Percentiles rank a stretch among this genome's conserved stretches.
Conservation (phyloP, 2,797 vertebrate genomes). For the Ptychadena robeensis region DNA sequence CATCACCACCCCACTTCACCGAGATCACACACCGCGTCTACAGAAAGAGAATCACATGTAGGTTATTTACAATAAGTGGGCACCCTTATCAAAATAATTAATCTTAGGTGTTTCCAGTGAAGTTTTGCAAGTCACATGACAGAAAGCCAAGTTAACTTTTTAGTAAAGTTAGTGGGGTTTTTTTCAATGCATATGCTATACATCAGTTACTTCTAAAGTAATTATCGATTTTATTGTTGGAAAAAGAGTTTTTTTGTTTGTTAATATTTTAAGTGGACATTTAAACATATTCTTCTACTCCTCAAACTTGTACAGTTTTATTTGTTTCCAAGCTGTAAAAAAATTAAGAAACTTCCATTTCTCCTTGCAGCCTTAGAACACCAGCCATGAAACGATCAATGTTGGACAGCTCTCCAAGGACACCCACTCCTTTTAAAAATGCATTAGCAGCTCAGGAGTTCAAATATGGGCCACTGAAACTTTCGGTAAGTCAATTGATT, state of each 20-base stretch:
- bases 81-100: too few relatives aligned
- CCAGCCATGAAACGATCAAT: conserved; percentile 91
- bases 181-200: too few relatives aligned
- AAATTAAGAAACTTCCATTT: background rate
- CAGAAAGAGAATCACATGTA: conserved; percentile 93
- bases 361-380: conserved; percentile 85
- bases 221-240: too few relatives aligned
- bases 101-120: too few relatives aligned
- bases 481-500: conserved; percentile 82
- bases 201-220: too few relatives aligned
- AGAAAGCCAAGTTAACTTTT: too few relatives aligned
- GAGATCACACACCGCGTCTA: conserved; percentile 80
- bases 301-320: background rate
- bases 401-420: conserved; percentile 89
- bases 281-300: background rate
- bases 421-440: conserved; percentile 93
- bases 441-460: conserved; percentile 86
- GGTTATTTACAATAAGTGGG: conserved; percentile 65
- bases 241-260: too few relatives aligned
- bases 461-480: conserved; percentile 90
- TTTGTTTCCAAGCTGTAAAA: background rate
- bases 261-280: background rate
- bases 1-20: conserved; percentile 75
- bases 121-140: too few relatives aligned
- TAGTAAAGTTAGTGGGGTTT: too few relatives aligned